Base-by-base conservation (phyloP, 2,888 invertebrate species). In the Matsumyia berberina region DNA sequence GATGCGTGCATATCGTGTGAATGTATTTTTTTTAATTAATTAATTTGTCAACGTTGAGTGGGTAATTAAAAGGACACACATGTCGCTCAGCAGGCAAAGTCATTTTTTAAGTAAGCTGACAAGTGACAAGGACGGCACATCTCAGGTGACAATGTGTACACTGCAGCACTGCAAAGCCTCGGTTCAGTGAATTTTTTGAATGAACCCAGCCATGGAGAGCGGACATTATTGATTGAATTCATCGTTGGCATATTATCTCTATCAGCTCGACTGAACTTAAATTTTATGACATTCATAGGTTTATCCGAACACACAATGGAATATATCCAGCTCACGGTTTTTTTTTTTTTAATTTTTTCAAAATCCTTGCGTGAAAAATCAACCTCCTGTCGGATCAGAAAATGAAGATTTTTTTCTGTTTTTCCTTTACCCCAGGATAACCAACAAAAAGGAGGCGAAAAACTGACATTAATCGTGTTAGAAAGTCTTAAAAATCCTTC, bases 381-480 rank as follows among this genome's bases (percentile, higher is more conserved):
- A 29, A 53, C 42, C 31, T 33, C 44, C 31, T 62, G 60, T 55
- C 33, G 12, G 64, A 51, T 66, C 24, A 57, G 7, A 12, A 15
- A 17, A 58, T n/a, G 11, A 17, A 42, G 42, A 29, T 12, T 12
- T n/a, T n/a, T n/a, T n/a, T n/a, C n/a, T n/a, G n/a, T n/a, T n/a
- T 55, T 37, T 37, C 39, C n/a, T 31, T 33, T 51, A 60, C 39
- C 19, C 1, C 24, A 24, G 24, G 24, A 4, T 24, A 24, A 24
- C 24, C 24, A 19, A 11, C 12, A 19, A 5, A 37, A 11, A 29
- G 9, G 8, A 15, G 33, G 24, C 15, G 46, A 42, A 46, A 62
- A 44, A 64, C 44, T 55, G 33, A 66, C 44, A 66, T 67, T 80
- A 74, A 69, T 69, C 74, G 55, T 62, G 8, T 62, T 64, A 49